phyloP scores from a whole-genome alignment of 2,113 vertebrate genomes.

The Tetrao urogallus region DNA sequence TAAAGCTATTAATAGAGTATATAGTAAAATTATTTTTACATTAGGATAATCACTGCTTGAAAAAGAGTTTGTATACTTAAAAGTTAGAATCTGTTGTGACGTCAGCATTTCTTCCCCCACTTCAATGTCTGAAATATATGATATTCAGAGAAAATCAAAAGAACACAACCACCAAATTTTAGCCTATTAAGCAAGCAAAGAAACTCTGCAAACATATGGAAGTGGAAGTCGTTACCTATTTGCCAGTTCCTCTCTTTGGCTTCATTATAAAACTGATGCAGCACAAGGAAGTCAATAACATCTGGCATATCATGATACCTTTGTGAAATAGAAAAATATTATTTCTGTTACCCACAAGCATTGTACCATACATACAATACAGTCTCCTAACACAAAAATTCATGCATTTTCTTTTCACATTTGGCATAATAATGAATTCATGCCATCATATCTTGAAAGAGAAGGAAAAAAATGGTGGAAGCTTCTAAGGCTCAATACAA shows the following conservation, averaged over 20 bases:
- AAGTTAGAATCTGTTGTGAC: neutral
- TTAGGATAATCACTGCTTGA: neutral
- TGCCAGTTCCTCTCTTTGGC: conserved; percentile 98
- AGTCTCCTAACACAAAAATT: neutral
- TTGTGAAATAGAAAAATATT: neutral
- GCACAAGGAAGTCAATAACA: conserved; percentile 97
- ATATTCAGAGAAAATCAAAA: too few relatives aligned
- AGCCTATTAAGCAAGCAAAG: neutral
- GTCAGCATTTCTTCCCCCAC: neutral
- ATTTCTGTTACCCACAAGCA: neutral
- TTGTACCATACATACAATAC: neutral
- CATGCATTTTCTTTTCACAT: neutral
- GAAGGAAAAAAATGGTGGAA: neutral
- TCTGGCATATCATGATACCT: conserved; percentile 99
- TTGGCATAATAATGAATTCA: neutral
- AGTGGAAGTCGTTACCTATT: conserved; percentile 80
- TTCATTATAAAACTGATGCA: conserved; percentile 97
- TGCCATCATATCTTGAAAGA: neutral
- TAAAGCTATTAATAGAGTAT: neutral
- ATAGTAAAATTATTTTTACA: neutral
- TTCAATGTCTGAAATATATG: neutral
- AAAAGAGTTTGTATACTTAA: neutral
- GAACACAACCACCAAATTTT: neutral
- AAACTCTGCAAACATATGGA: neutral
- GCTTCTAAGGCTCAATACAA: neutral